Conservation (phyloP, 2,888 invertebrate genomes). For the Cantharis lateralis region DNA sequence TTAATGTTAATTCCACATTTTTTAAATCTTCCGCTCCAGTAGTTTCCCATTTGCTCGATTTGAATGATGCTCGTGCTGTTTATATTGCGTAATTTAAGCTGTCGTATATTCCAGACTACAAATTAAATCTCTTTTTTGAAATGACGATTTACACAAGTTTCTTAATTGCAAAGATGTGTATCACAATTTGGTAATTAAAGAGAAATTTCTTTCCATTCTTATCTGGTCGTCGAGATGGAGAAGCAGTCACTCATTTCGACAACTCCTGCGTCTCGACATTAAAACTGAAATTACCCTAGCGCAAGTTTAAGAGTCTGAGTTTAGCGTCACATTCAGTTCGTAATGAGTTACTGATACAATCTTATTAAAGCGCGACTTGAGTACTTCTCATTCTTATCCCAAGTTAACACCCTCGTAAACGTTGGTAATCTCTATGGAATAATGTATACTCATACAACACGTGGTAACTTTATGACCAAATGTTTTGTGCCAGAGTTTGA, state of each 20-base stretch:
- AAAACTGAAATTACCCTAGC: conserved; percentile 46
- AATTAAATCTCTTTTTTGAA: conserved; percentile 43
- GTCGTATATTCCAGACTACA: conserved; percentile 25
- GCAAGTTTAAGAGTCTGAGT: conserved; percentile 33
- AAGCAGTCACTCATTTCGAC: conserved; percentile 36
- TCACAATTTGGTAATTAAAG: conserved; percentile 50
- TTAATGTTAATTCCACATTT: background rate
- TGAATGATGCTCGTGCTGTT: conserved; percentile 8
- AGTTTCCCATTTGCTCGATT: conserved; percentile 5
- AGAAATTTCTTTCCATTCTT: conserved; percentile 47
- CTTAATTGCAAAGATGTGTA: conserved; percentile 49
- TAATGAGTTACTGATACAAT: conserved; percentile 51
- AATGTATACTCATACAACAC: conserved; percentile 40
- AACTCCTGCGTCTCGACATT: conserved; percentile 38
- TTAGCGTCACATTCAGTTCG: conserved; percentile 43
- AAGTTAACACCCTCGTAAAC: conserved; percentile 46
- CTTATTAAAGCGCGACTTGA: conserved; percentile 46
- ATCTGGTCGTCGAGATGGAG: conserved; percentile 36
- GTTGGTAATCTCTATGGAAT: conserved; percentile 40
- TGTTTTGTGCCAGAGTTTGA: conserved; percentile 22
- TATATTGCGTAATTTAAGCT: conserved; percentile 23
- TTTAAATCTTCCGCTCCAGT: background rate
- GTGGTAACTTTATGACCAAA: conserved; percentile 33
- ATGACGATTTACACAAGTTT: conserved; percentile 46
- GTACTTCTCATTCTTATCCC: conserved; percentile 47